Conservation (phyloP, 2,113 vertebrate species). For the Gulo gulo region DNA sequence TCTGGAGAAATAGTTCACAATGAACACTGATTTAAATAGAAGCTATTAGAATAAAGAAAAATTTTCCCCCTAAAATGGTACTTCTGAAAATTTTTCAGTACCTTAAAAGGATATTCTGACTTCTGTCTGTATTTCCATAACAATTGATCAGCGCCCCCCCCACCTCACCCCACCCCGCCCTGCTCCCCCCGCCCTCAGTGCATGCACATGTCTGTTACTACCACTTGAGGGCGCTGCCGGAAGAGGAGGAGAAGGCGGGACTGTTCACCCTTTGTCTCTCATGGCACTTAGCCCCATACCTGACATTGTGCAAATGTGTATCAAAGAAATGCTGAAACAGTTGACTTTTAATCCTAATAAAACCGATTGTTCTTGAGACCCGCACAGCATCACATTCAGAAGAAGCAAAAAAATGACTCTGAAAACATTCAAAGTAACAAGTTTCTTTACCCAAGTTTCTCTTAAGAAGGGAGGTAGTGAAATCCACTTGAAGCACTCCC, state of each 20-base stretch:
- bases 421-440: not conserved
- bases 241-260: not conserved
- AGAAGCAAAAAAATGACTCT: not conserved
- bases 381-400: not conserved
- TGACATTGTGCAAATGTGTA: not conserved
- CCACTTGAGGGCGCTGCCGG: not conserved
- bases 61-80: not conserved
- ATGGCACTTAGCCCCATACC: too few relatives aligned
- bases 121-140: not conserved
- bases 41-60: not conserved
- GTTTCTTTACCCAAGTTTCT: not conserved
- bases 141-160: too few relatives aligned
- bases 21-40: not conserved
- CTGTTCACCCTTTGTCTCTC: not conserved
- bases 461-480: not conserved
- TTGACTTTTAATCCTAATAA: not conserved
- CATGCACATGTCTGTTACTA: not conserved
- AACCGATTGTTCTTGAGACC: not conserved
- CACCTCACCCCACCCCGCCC: too few relatives aligned
- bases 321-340: not conserved
- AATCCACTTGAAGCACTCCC: not conserved
- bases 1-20: not conserved
- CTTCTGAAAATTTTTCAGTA: not conserved
- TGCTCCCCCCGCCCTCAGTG: not conserved
- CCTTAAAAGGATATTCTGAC: not conserved